Percentiles rank a stretch among this genome's conserved stretches.
These are phyloP conservation scores for Eulemur rubriventer DNA, from an alignment of 2,797 vertebrate genomes.

Conservation along the genomic window DNA sequence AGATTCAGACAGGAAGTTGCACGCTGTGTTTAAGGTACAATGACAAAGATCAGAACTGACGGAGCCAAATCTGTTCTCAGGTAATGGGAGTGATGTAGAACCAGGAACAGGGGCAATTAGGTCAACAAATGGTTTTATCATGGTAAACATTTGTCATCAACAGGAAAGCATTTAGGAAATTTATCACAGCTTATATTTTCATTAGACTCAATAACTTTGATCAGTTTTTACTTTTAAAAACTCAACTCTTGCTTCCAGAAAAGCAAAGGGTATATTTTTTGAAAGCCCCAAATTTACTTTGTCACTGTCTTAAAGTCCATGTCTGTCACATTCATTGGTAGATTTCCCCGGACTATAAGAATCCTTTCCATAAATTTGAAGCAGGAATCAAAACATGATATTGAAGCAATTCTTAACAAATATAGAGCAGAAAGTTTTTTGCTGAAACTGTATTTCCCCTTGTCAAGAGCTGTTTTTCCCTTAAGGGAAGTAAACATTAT, in stretches of 20 bases:
- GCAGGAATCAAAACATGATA: constrained; percentile 48
- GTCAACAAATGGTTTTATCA: not conserved
- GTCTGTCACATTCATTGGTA: constrained; percentile 10
- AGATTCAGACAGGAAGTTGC: not conserved
- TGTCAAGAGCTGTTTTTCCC: constrained; percentile 47
- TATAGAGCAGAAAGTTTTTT: not conserved
- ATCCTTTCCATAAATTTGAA: constrained; percentile 45
- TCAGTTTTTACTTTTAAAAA: constrained; percentile 37
- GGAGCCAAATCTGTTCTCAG: not conserved
- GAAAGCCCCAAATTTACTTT: constrained; percentile 33
- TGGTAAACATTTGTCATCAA: not conserved
- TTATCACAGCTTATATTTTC: constrained; percentile 3
- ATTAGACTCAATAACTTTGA: not conserved
- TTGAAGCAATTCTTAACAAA: constrained; percentile 45
- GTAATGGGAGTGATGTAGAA: not conserved
- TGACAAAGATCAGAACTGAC: not conserved
- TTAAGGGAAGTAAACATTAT: constrained; percentile 38
- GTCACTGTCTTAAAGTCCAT: constrained; percentile 10
- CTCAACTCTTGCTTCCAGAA: constrained; percentile 12
- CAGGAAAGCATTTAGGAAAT: not conserved
- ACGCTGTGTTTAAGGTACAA: not conserved
- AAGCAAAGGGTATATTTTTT: constrained; percentile 6
- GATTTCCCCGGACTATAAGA: constrained; percentile 50
- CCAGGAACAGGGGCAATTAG: not conserved
- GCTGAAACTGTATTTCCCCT: constrained; percentile 41